phyloP scores from a whole-genome alignment of 2,888 invertebrate genomes.

The Drosophila nr. perissopoda region DNA sequence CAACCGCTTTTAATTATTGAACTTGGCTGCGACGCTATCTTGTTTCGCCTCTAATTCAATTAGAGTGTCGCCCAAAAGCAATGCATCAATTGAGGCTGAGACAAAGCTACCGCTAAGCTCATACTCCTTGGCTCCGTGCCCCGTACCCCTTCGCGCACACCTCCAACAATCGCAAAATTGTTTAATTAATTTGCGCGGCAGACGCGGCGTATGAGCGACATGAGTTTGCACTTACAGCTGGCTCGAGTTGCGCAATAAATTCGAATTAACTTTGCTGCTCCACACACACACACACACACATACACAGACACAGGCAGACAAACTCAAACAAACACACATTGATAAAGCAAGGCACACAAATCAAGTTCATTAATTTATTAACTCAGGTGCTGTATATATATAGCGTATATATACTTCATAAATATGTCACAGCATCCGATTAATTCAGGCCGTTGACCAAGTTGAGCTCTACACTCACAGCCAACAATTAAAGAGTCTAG shows the following conservation, averaged over 20 bases:
- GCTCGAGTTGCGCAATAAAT: constrained; percentile 60
- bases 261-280: constrained; percentile 69
- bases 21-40: constrained; percentile 8
- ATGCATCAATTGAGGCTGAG: constrained; percentile 39
- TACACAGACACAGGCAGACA: constrained; percentile 26
- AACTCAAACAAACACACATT: constrained; percentile 28
- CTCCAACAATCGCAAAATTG: constrained; percentile 43
- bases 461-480: background rate
- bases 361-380: constrained; percentile 51
- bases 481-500: background rate
- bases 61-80: constrained; percentile 40
- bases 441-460: constrained; percentile 16
- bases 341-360: constrained; percentile 32
- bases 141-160: background rate
- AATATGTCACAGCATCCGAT: constrained; percentile 19
- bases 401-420: constrained; percentile 29
- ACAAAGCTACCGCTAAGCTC: background rate
- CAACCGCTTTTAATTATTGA: constrained; percentile 72
- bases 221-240: constrained; percentile 66
- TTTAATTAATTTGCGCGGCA: constrained; percentile 55
- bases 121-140: background rate
- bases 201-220: constrained; percentile 54
- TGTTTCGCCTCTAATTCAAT: constrained; percentile 62
- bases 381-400: constrained; percentile 13
- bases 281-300: constrained; percentile 1